Conservation (phyloP, 2,888 invertebrate species). For the Caenorhabditis angaria region DNA sequence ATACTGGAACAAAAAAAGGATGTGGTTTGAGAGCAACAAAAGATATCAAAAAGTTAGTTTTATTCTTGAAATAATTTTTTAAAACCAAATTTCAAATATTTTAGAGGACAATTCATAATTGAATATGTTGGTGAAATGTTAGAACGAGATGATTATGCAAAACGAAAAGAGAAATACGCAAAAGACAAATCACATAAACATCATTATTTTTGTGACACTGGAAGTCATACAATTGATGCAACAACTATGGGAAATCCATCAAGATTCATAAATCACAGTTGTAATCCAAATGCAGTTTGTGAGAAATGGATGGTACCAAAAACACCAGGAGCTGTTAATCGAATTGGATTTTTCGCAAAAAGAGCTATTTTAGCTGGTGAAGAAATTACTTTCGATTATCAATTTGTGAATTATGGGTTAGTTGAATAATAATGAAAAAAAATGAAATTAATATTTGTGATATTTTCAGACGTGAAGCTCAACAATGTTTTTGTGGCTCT, state of each 20-base stretch:
- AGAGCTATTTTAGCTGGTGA: constrained; percentile 85
- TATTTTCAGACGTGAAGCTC: constrained; percentile 85
- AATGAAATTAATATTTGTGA: background rate
- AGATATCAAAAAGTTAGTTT: constrained; percentile 80
- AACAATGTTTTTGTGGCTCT: constrained; percentile 92
- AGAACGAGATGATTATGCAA: constrained; percentile 44
- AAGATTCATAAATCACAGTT: constrained; percentile 97
- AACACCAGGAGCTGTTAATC: constrained; percentile 44
- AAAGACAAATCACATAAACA: constrained; percentile 83
- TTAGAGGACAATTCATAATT: constrained; percentile 91
- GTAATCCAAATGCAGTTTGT: constrained; percentile 97
- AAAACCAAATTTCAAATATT: constrained; percentile 42
- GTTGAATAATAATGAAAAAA: constrained; percentile 54
- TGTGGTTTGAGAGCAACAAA: constrained; percentile 86
- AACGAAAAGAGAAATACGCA: constrained; percentile 42
- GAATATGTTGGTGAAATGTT: constrained; percentile 96
- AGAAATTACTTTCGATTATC: constrained; percentile 98
- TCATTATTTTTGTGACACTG: constrained; percentile 95
- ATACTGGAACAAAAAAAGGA: constrained; percentile 88
- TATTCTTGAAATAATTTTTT: background rate
- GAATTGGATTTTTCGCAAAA: constrained; percentile 93
- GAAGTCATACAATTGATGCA: constrained; percentile 92
- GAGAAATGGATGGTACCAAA: constrained; percentile 79
- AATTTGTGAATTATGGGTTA: constrained; percentile 94
- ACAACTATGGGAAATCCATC: constrained; percentile 94